Percentiles rank a stretch among this genome's conserved stretches.
These are phyloP conservation scores for Schizotus pectinicornis DNA, from an alignment of 2,888 invertebrate species.

Conservation along the genomic window DNA sequence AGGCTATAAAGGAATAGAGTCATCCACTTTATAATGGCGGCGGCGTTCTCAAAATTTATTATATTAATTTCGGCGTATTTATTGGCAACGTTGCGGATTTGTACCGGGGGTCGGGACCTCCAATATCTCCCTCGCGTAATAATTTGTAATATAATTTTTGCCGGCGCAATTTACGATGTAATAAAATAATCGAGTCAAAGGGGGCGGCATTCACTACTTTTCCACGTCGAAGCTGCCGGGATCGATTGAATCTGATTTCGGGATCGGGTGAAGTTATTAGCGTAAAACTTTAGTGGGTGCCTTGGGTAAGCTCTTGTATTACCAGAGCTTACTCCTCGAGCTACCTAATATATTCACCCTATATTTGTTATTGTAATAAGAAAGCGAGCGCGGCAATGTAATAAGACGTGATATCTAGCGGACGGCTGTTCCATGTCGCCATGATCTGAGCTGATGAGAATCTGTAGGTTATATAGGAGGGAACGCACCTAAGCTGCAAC, in stretches of 20 bases:
- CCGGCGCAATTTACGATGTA: too few species aligned
- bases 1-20: too few species aligned
- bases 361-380: slow-evolving; percentile 35
- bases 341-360: slow-evolving; percentile 31
- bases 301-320: slow-evolving; percentile 6
- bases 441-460: slow-evolving; percentile 30
- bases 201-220: too few species aligned
- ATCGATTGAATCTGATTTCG: slow-evolving; percentile 11
- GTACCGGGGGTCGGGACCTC: too few species aligned
- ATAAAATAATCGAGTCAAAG: too few species aligned
- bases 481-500: slow-evolving; percentile 33
- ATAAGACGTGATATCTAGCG: slow-evolving; percentile 27
- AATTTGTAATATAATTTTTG: too few species aligned
- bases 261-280: slow-evolving; percentile 16
- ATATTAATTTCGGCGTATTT: too few species aligned
- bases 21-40: too few species aligned
- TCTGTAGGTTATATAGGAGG: slow-evolving; percentile 30
- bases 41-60: too few species aligned
- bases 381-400: slow-evolving; percentile 18
- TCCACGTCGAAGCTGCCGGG: neutral
- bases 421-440: slow-evolving; percentile 3
- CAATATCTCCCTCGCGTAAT: too few species aligned
- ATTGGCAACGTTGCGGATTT: too few species aligned
- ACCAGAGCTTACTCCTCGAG: slow-evolving; percentile 4
- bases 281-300: slow-evolving; percentile 14